Percentiles rank a stretch among this genome's conserved stretches.
These are phyloP conservation scores for Anhinga anhinga DNA, from an alignment of 2,113 vertebrate genomes.

Conservation along the genomic window DNA sequence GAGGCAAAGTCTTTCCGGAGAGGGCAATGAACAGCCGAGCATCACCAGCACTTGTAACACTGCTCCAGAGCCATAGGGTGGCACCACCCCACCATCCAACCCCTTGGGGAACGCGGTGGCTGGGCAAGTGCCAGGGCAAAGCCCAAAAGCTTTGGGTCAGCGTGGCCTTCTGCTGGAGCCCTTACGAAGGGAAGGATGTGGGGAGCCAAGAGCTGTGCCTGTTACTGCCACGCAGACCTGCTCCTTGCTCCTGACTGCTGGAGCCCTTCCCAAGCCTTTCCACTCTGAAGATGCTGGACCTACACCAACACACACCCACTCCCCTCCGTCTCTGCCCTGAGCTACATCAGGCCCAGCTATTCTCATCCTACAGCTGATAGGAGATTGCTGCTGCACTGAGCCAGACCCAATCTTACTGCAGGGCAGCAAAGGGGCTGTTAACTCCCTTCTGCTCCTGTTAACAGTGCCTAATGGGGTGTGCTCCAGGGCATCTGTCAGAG, in stretches of 20 bases:
- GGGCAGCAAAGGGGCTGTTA: not conserved
- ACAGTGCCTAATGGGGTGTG: not conserved
- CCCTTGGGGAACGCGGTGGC: not conserved
- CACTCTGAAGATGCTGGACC: not conserved
- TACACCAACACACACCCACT: not conserved
- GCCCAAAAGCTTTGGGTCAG: not conserved
- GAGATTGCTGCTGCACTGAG: not conserved
- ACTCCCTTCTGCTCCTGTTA: not conserved
- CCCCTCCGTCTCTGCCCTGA: not conserved
- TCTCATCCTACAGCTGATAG: not conserved
- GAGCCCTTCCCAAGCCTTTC: not conserved
- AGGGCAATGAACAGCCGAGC: not conserved
- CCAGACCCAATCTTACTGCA: not conserved
- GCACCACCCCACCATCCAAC: not conserved
- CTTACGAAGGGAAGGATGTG: not conserved
- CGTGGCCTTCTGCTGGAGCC: not conserved
- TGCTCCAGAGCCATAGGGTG: constrained; percentile 33
- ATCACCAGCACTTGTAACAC: not conserved
- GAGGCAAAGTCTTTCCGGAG: not conserved
- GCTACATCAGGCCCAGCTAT: not conserved
- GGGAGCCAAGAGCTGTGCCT: not conserved
- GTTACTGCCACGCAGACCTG: not conserved
- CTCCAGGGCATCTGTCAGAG: not conserved
- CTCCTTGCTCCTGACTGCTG: not conserved
- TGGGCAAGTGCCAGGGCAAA: not conserved